These are phyloP conservation scores for Glossosoma conforme DNA, from an alignment of 1,140 invertebrate species.

Conservation along the genomic window DNA sequence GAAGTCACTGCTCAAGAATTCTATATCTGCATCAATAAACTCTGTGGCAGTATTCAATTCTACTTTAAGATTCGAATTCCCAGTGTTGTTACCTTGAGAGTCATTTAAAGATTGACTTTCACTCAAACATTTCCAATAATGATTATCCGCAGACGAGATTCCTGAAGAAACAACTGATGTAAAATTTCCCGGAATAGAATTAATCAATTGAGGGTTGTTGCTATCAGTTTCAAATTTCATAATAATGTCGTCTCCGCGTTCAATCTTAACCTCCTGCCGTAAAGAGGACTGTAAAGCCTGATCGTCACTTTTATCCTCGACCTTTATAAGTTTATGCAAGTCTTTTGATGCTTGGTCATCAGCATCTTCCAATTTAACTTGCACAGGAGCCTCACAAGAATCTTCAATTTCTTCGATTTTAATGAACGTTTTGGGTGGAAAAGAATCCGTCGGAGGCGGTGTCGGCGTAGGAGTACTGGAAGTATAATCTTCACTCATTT, in stretches of 20 bases:
- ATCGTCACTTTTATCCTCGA: conserved; percentile 12
- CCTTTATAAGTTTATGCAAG: conserved; percentile 19
- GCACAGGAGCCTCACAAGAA: conserved; percentile 11
- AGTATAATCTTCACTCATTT: conserved; percentile 27
- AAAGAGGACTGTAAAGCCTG: conserved; percentile 7
- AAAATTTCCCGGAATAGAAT: conserved; percentile 17
- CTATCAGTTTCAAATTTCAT: conserved; percentile 13
- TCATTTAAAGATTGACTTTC: conserved; percentile 13
- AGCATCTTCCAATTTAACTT: conserved; percentile 18
- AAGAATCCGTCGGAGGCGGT: conserved; percentile 19
- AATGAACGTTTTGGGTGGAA: conserved; percentile 7
- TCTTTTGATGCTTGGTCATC: conserved; percentile 17
- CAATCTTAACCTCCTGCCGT: conserved; percentile 8
- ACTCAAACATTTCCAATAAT: conserved; percentile 23
- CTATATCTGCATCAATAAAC: conserved; percentile 47
- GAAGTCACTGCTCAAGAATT: conserved; percentile 47
- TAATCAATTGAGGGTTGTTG: conserved; percentile 9
- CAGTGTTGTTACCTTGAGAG: conserved; percentile 1
- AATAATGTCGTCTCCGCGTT: not conserved
- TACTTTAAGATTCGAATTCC: too few species aligned
- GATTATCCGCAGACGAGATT: conserved; percentile 20
- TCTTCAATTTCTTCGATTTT: conserved; percentile 25
- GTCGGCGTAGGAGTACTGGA: conserved; percentile 27
- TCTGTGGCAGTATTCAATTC: conserved; percentile 42
- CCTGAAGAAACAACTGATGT: conserved; percentile 27